phyloP scores from a whole-genome alignment of 2,797 vertebrate genomes.

The Tadarida brasiliensis region DNA sequence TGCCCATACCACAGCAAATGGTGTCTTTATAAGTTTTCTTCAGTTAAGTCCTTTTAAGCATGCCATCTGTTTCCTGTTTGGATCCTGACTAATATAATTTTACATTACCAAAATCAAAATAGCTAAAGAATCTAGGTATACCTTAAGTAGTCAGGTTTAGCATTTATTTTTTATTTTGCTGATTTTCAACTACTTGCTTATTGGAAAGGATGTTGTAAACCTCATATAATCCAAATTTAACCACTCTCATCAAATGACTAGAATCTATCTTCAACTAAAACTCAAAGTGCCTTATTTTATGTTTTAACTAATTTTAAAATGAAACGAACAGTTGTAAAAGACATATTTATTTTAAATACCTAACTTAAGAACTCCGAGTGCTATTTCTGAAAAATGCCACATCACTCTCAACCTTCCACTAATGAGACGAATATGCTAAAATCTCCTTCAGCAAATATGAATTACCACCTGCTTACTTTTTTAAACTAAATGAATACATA shows the following conservation, averaged over 20 bases:
- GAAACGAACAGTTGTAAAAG: conserved; percentile 54
- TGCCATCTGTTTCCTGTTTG: background rate
- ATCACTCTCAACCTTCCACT: conserved; percentile 48
- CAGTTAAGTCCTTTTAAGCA: background rate
- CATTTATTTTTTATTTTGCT: background rate
- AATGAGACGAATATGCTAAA: conserved; percentile 57
- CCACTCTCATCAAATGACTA: background rate
- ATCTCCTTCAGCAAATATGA: conserved; percentile 66
- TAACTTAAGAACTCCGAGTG: conserved; percentile 47
- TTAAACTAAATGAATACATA: conserved; percentile 53
- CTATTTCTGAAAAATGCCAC: conserved; percentile 58
- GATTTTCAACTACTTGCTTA: conserved; percentile 8
- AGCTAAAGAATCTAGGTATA: background rate
- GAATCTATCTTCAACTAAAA: conserved; percentile 43
- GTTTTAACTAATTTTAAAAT: conserved; percentile 67
- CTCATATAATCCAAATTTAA: background rate
- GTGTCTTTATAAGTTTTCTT: background rate
- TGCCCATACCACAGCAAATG: background rate
- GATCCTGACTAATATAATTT: background rate
- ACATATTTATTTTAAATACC: background rate
- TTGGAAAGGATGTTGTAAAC: background rate
- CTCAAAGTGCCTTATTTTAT: conserved; percentile 47
- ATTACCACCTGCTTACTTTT: conserved; percentile 39
- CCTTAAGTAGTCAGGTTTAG: background rate
- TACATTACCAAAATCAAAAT: conserved; percentile 3